phyloP scores from a whole-genome alignment of 2,888 invertebrate genomes.

The Chaitophorus viminalis region DNA sequence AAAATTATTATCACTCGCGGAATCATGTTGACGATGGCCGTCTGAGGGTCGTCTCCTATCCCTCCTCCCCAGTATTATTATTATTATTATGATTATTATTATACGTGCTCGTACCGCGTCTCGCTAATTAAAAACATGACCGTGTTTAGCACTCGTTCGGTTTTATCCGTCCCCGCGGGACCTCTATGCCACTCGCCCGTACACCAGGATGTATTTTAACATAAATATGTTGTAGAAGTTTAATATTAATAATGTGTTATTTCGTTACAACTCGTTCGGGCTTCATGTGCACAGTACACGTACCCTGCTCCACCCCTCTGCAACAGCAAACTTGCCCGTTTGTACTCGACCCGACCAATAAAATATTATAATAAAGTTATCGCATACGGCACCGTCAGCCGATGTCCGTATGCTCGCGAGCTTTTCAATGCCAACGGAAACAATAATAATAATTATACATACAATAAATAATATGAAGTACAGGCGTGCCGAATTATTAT shows the following conservation, averaged over 20 bases:
- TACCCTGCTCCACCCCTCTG: neutral
- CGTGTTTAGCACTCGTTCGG: constrained; percentile 19
- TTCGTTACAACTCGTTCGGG: neutral
- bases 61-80: neutral
- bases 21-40: neutral
- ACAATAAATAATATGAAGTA: no score
- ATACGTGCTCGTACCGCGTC: neutral
- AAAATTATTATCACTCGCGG: neutral
- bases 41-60: neutral
- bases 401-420: no score
- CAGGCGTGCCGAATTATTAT: no score
- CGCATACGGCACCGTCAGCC: no score
- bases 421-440: no score
- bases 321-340: neutral
- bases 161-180: constrained; percentile 43
- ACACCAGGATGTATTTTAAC: neutral
- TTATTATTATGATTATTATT: no score
- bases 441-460: no score
- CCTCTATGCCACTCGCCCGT: neutral
- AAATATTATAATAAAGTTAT: no score
- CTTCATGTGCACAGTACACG: neutral
- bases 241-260: neutral
- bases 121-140: constrained; percentile 42
- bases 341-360: neutral
- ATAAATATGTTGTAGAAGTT: neutral